Evolutionary conservation across 92 coral and sea anemone genomes (phyloP).

Genomic region (Parazoanthus swiftii): DNA sequence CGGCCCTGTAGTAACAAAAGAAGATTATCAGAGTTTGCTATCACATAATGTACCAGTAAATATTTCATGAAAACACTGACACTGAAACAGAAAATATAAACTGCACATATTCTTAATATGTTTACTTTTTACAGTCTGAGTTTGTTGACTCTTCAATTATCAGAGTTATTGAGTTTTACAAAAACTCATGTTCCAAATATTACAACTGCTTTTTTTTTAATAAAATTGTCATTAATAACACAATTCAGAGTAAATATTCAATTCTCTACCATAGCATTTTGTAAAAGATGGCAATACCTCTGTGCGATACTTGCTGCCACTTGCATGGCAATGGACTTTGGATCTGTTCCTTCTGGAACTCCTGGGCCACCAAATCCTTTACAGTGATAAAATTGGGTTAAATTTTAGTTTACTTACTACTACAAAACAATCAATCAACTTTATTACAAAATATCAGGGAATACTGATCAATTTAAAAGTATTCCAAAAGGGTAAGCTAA

Average conservation of each 20-base stretch:
- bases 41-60: neutral
- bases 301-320: slow-evolving; percentile 99
- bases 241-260: too few relatives aligned
- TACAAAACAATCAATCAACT: too few relatives aligned
- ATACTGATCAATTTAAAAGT: too few relatives aligned
- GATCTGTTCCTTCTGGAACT: slow-evolving; percentile 73
- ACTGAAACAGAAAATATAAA: neutral
- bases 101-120: neutral
- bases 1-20: slow-evolving; percentile 71
- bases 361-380: slow-evolving; percentile 8
- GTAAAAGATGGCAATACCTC: slow-evolving; percentile 61
- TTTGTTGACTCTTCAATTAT: too few relatives aligned
- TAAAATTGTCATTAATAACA: too few relatives aligned
- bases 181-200: too few relatives aligned
- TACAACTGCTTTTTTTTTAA: too few relatives aligned
- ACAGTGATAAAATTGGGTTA: neutral
- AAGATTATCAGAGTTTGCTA: neutral
- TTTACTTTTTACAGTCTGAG: too few relatives aligned
- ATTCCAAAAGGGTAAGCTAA: too few relatives aligned
- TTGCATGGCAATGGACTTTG: slow-evolving; percentile 97
- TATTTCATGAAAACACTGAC: neutral
- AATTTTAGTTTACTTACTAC: neutral
- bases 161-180: too few relatives aligned
- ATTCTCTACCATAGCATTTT: neutral
- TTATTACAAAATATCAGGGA: too few relatives aligned